Percentiles rank a stretch among this genome's conserved stretches.
Evolutionary conservation across 2,113 vertebrate species (phyloP).

Genomic region (Pseudolaguvia tuberculata): DNA sequence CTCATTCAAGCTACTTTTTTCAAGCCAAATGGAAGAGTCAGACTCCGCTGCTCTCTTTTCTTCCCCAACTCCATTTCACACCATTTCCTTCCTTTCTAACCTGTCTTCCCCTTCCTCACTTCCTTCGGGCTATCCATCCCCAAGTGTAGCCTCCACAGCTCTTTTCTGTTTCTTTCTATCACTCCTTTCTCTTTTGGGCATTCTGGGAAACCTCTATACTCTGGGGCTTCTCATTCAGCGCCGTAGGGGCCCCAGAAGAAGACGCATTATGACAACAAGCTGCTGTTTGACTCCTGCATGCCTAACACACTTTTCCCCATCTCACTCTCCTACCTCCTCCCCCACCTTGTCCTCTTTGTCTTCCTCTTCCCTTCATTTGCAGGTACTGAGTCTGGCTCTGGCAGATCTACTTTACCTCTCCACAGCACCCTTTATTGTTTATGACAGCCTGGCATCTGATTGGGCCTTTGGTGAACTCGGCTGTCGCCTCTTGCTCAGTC

Average conservation of each 20-base stretch:
- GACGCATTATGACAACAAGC: constrained; percentile 37
- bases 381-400: constrained; percentile 76
- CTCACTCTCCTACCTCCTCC: constrained; percentile 53
- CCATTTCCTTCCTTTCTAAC: constrained; percentile 54
- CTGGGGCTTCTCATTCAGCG: constrained; percentile 69
- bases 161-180: constrained; percentile 75
- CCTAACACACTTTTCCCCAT: constrained; percentile 56
- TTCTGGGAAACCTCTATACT: constrained; percentile 78
- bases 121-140: constrained; percentile 65
- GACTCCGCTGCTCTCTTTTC: constrained; percentile 54
- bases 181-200: constrained; percentile 73
- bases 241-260: constrained; percentile 54
- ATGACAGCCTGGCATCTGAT: constrained; percentile 73
- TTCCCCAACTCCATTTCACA: constrained; percentile 53
- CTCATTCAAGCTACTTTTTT: constrained; percentile 16
- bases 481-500: constrained; percentile 74
- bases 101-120: constrained; percentile 58
- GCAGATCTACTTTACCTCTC: constrained; percentile 80
- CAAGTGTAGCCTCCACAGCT: constrained; percentile 68
- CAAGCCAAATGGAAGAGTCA: constrained; percentile 62
- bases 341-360: constrained; percentile 53
- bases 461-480: constrained; percentile 78
- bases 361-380: constrained; percentile 69
- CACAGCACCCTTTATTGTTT: constrained; percentile 77
- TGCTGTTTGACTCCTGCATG: constrained; percentile 62